Evolutionary conservation across 2,888 invertebrate species (phyloP).

Genomic region (Sericinus montela): DNA sequence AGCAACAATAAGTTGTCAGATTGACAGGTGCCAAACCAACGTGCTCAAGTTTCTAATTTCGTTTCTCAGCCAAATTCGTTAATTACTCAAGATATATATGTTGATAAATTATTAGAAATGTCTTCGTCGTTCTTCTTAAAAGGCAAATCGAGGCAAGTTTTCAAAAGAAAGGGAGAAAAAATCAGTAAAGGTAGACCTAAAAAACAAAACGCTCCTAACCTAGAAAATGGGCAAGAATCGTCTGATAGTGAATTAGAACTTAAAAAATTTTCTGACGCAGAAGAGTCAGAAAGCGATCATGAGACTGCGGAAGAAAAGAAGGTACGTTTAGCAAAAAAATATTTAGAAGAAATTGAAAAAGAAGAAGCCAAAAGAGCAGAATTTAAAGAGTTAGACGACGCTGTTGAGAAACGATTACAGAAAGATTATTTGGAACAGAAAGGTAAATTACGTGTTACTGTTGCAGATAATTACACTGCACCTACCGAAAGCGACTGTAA

Average conservation of each 20-base stretch:
- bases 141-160: constrained; percentile 75
- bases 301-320: constrained; percentile 96
- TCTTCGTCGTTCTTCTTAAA: constrained; percentile 81
- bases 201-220: constrained; percentile 55
- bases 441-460: constrained; percentile 86
- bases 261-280: constrained; percentile 70
- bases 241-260: constrained; percentile 83
- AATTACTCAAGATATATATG: not conserved
- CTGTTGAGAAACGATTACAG: constrained; percentile 86
- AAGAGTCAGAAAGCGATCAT: constrained; percentile 80
- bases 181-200: constrained; percentile 55
- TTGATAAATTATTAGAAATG: constrained; percentile 38
- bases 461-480: constrained; percentile 81
- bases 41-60: constrained; percentile 3
- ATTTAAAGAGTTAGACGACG: constrained; percentile 80
- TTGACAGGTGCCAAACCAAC: constrained; percentile 18
- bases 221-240: constrained; percentile 80
- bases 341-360: constrained; percentile 90
- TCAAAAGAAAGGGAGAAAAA: constrained; percentile 76
- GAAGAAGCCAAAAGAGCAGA: constrained; percentile 86
- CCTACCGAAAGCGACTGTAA: constrained; percentile 57
- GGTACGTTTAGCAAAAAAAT: constrained; percentile 92
- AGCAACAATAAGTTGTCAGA: not conserved
- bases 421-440: constrained; percentile 92
- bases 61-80: not conserved